phyloP scores from a whole-genome alignment of 2,797 vertebrate species.

The Argentina silus region DNA sequence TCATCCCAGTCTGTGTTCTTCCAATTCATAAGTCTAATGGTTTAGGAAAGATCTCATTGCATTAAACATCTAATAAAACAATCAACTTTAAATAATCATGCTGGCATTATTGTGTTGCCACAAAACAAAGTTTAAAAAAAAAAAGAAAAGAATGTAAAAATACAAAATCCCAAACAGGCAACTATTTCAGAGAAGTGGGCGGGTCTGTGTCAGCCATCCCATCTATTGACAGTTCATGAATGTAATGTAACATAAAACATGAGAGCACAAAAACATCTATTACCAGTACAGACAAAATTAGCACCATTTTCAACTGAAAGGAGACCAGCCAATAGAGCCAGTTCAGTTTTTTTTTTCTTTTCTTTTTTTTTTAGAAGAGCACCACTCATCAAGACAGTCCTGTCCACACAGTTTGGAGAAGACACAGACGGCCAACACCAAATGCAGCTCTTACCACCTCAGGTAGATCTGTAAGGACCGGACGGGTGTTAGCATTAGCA shows the following conservation, averaged over 20 bases:
- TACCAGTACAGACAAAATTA: neutral
- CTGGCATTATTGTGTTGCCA: neutral
- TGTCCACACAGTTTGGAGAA: neutral
- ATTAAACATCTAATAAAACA: slow-evolving; percentile 22
- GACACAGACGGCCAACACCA: neutral
- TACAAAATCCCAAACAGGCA: slow-evolving; percentile 23
- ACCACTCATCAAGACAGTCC: neutral
- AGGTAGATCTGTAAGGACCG: neutral
- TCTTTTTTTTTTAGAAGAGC: neutral
- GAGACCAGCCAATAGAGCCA: neutral
- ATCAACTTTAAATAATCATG: neutral
- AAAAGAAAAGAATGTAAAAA: neutral
- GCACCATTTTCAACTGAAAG: slow-evolving; percentile 11
- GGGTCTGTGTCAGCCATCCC: slow-evolving; percentile 29
- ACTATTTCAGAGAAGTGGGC: slow-evolving; percentile 12
- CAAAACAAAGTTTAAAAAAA: neutral
- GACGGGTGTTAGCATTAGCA: neutral
- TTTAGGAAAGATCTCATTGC: slow-evolving; percentile 20
- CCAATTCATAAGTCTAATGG: slow-evolving; percentile 32
- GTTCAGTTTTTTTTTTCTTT: neutral
- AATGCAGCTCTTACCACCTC: neutral
- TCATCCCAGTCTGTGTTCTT: slow-evolving; percentile 19
- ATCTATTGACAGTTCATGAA: slow-evolving; percentile 7
- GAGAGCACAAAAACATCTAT: slow-evolving; percentile 2
- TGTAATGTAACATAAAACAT: slow-evolving; percentile 8